Percentiles rank a stretch among this genome's conserved stretches.
These are phyloP conservation scores for Chaenogobius annularis DNA, from an alignment of 2,113 vertebrate species.

Conservation along the genomic window DNA sequence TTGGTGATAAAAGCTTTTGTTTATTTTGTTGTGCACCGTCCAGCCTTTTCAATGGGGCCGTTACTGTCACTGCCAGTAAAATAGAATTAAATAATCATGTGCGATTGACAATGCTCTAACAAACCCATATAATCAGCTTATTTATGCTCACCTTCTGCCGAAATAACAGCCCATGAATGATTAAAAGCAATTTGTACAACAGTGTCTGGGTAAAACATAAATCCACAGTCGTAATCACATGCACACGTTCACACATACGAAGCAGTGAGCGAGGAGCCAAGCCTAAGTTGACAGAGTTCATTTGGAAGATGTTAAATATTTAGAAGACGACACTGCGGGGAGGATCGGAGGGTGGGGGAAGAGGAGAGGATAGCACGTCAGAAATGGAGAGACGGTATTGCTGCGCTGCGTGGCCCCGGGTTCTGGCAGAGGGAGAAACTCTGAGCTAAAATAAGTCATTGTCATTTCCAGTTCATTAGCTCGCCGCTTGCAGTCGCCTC, in stretches of 20 bases:
- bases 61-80: not conserved
- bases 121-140: conserved; percentile 14
- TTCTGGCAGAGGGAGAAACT: conserved; percentile 36
- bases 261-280: conserved; percentile 43
- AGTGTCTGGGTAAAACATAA: conserved; percentile 1
- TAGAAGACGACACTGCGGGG: conserved; percentile 57
- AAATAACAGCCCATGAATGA: conserved; percentile 3
- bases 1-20: conserved; percentile 1
- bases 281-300: conserved; percentile 66
- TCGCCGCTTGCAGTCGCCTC: conserved; percentile 16
- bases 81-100: conserved; percentile 16
- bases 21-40: conserved; percentile 8
- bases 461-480: conserved; percentile 63
- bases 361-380: conserved; percentile 25
- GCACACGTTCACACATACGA: conserved; percentile 18
- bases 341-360: conserved; percentile 40
- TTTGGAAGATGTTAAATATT: conserved; percentile 76
- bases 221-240: conserved; percentile 26
- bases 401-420: conserved; percentile 14
- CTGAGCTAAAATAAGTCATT: conserved; percentile 57
- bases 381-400: conserved; percentile 28
- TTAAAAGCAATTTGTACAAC: conserved; percentile 20
- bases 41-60: conserved; percentile 9
- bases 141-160: conserved; percentile 13
- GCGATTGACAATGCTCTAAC: not conserved